Base-by-base conservation (phyloP, 37 sponge, comb jelly and placozoan species). In the Spongilla lacustris region DNA sequence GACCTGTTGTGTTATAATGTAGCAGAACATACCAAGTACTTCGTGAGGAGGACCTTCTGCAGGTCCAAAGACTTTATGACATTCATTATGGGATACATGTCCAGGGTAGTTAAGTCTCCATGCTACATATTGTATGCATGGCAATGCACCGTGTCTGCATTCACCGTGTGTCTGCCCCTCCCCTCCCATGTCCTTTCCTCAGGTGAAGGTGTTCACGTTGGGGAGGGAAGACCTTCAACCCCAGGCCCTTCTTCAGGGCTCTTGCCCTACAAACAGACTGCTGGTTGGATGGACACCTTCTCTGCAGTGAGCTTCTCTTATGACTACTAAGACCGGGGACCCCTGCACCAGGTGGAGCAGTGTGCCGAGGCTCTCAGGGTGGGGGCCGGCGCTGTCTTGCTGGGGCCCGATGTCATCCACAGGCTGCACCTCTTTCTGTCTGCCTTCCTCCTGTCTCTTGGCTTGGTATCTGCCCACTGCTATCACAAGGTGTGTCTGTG, bases 401-500 rank as follows among this genome's bases (percentile, higher is more conserved):
- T 90, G 26, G 84, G 91, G 74, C 84, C 83, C 21, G 94, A 94
- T 23, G 83, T 90, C n/a, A 10, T 88, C 33, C 94, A 94, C 71
- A 73, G 91, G 14, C 37, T 81, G 27, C 69, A 74, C 37, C 84
- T 75, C 41, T 87, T 91, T 74, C 29, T 41, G 21, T 11, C 27
- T 6, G 27, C 81, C 25, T 82, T 82, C 29, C 4, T 12, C 8
- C 5, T 69, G 4, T 88, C 91, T 2, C 71, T 85, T 34, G 86
- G 88, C 34, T n/a, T n/a, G n/a, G n/a, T n/a, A 89, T 84, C 0
- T 71, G 58, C 46, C 94, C 91, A 13, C 33, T 48, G 30, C 66
- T 87, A 21, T 79, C 92, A 33, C 66, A 87, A 83, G 88, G 92
- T 92, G 46, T 46, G 46, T 46, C 46, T 46, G 46, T 46, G 46